phyloP scores from a whole-genome alignment of 2,797 vertebrate species.

The Thunnus albacares region DNA sequence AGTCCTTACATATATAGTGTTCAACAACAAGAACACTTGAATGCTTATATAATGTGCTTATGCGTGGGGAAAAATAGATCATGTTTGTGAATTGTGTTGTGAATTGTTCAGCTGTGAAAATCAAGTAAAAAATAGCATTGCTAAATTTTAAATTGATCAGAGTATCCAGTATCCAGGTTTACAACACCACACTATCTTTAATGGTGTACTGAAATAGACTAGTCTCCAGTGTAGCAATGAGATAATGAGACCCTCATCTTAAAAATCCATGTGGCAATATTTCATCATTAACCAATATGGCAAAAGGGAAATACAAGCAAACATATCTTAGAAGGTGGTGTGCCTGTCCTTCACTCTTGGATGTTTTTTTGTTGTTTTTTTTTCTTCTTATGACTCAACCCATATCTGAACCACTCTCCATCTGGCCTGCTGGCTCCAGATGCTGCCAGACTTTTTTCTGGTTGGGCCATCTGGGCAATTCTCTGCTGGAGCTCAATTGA shows the following conservation, averaged over 20 bases:
- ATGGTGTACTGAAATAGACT: neutral
- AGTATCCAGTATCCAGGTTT: neutral
- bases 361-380: slow-evolving; percentile 33
- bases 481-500: slow-evolving; percentile 74
- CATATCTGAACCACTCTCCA: slow-evolving; percentile 77
- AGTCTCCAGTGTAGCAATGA: slow-evolving; percentile 3
- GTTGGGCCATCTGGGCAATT: slow-evolving; percentile 81
- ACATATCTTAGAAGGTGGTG: slow-evolving; percentile 45
- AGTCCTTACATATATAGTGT: too few species aligned
- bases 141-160: neutral
- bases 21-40: too few species aligned
- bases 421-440: slow-evolving; percentile 85
- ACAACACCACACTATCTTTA: too few species aligned
- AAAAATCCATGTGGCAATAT: slow-evolving; percentile 15
- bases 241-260: neutral
- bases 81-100: too few species aligned
- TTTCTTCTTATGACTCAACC: slow-evolving; percentile 68
- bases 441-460: slow-evolving; percentile 80
- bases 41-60: too few species aligned
- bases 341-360: slow-evolving; percentile 54
- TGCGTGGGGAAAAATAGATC: too few species aligned
- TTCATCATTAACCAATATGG: slow-evolving; percentile 31
- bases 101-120: too few species aligned
- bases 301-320: slow-evolving; percentile 42
- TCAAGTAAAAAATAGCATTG: too few species aligned